These are phyloP conservation scores for Enteromius argenteus DNA, from an alignment of 2,797 vertebrate species.

Conservation along the genomic window DNA sequence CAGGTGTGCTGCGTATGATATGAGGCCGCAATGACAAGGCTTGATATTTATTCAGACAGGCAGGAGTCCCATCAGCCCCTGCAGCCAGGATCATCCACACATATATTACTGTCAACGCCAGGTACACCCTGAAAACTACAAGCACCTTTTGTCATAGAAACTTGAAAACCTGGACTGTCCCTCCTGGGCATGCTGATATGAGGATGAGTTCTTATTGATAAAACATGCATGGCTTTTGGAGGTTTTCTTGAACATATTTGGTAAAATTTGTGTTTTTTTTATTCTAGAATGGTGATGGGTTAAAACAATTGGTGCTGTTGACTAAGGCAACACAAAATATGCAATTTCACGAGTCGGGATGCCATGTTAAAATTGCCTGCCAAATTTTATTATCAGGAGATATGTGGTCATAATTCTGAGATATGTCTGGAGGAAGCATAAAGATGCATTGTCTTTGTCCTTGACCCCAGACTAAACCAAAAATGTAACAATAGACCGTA, in stretches of 20 bases:
- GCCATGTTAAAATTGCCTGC: constrained; percentile 12
- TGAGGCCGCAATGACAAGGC: constrained; percentile 62
- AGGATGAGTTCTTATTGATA: constrained; percentile 40
- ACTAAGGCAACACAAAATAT: constrained; percentile 26
- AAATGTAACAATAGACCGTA: constrained; percentile 10
- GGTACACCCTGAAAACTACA: constrained; percentile 41
- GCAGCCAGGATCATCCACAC: constrained; percentile 56
- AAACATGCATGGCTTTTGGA: constrained; percentile 21
- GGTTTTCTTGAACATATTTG: constrained; percentile 5
- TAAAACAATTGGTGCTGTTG: constrained; percentile 10
- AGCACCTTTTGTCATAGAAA: constrained; percentile 36
- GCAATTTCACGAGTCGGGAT: constrained; percentile 15
- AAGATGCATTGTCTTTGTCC: constrained; percentile 42
- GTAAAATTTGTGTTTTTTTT: constrained; percentile 6
- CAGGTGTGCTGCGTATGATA: constrained; percentile 66
- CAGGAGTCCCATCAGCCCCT: constrained; percentile 57
- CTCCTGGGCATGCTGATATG: constrained; percentile 49
- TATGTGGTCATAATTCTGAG: constrained; percentile 45
- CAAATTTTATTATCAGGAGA: constrained; percentile 50
- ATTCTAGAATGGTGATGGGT: background rate
- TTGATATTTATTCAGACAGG: constrained; percentile 64
- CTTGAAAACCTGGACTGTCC: constrained; percentile 36
- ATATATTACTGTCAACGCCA: constrained; percentile 64
- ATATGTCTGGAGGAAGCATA: constrained; percentile 39
- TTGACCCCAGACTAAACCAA: constrained; percentile 25